Evolutionary conservation across 2,797 vertebrate species (phyloP), one percentile per base, ranked within the genome.

Genomic region (Alosa sapidissima): DNA sequence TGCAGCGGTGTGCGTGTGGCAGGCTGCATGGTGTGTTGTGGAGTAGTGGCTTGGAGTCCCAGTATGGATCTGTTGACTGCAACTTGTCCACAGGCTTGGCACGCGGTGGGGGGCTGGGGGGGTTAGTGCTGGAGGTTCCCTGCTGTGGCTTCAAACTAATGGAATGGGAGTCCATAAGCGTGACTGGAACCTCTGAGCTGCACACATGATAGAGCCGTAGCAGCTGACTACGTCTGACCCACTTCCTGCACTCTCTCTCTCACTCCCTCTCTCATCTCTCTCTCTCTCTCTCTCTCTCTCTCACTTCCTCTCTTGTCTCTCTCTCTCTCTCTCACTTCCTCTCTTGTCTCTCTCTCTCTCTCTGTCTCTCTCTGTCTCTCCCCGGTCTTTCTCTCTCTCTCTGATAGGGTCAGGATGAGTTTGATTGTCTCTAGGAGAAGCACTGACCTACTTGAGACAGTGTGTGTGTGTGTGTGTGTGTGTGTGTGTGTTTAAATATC

Each of bases 141-240:
- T 82, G 81, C 87, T 88, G 85, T 82, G 78, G 78, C 85, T 87
- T 85, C 88, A 78, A 86, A 86, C 85, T 89, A 85, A 82, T 85
- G 83, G 84, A 88, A 85, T 41, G n/a, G 13, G 81, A 88, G 82
- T 87, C 85, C 81, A 75, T 82, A 89, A 85, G 87, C 84, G 72
- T 72, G 86, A 91, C 83, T 88, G 88, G 83, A 89, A 87, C 90
- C 48, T 83, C 83, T 87, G 81, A 85, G 83, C 85, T 85, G 81
- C 81, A 86, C 88, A 89, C 89, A 83, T 88, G 91, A 92, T 89
- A 85, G 91, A 92, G 93, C 92, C 83, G 89, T 92, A 93, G 94
- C 93, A 94, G 93, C 94, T 95, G 93, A 94, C 92, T 93, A 93
- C 89, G 86, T 92, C 93, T 95, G 94, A 95, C 94, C 94, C 93